Evolutionary conservation across 2,888 invertebrate genomes (phyloP).

Genomic region (Tyria jacobaeae): DNA sequence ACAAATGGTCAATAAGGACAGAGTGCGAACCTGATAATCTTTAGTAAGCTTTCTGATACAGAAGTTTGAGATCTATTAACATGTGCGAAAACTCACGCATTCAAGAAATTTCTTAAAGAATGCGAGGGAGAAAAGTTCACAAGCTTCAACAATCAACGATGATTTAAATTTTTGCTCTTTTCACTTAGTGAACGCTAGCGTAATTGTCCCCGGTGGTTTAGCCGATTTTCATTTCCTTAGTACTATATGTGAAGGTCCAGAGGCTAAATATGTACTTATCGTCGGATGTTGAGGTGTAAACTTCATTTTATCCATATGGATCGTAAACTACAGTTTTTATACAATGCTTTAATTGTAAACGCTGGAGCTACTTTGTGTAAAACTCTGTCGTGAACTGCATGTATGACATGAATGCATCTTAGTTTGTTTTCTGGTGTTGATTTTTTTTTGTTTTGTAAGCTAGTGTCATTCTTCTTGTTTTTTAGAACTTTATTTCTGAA

Average conservation of each 20-base stretch:
- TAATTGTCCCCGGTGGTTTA: conserved; percentile 6
- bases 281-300: conserved; percentile 3
- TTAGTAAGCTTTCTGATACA: neutral
- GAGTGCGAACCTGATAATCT: neutral
- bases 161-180: conserved; percentile 3
- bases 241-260: conserved; percentile 11
- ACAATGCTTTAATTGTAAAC: conserved; percentile 15
- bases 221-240: conserved; percentile 21
- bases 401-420: neutral
- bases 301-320: neutral
- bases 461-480: too few relatives aligned
- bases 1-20: neutral
- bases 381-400: conserved; percentile 8
- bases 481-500: too few relatives aligned
- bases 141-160: neutral
- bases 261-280: conserved; percentile 13
- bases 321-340: conserved; percentile 13
- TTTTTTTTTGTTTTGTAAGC: neutral
- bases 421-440: conserved; percentile 2
- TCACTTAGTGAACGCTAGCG: conserved; percentile 13
- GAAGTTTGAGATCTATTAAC: neutral
- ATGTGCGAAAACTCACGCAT: neutral
- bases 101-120: neutral
- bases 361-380: conserved; percentile 11
- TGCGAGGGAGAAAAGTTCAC: neutral